These are phyloP conservation scores for Aleiodes testaceus DNA, from an alignment of 2,888 invertebrate species.

Conservation along the genomic window DNA sequence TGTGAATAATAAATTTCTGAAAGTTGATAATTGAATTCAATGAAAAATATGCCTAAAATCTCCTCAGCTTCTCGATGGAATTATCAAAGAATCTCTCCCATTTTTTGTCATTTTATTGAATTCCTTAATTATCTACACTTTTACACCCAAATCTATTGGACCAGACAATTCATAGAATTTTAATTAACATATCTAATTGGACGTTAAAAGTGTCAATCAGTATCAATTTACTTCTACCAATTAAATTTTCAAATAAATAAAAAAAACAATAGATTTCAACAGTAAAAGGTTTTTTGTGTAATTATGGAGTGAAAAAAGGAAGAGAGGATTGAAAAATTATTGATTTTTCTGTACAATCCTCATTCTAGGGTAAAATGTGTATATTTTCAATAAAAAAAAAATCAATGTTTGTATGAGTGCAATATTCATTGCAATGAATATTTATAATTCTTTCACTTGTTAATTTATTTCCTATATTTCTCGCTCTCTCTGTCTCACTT, in stretches of 20 bases:
- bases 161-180: conserved; percentile 3
- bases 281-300: conserved; percentile 3
- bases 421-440: conserved; percentile 30
- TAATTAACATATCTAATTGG: conserved; percentile 7
- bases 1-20: too few species aligned
- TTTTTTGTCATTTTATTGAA: too few species aligned
- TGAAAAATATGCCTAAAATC: too few species aligned
- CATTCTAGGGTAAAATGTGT: conserved; percentile 50
- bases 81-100: too few species aligned
- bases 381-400: conserved; percentile 62
- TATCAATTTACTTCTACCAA: conserved; percentile 1
- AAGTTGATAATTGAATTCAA: too few species aligned
- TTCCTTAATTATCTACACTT: too few species aligned
- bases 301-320: background rate
- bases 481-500: too few species aligned
- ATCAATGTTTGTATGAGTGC: conserved; percentile 54
- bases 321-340: background rate
- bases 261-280: conserved; percentile 13
- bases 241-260: background rate
- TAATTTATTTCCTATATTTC: background rate
- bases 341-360: conserved; percentile 6
- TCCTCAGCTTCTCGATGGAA: too few species aligned
- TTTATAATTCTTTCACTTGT: background rate
- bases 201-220: conserved; percentile 6
- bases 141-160: conserved; percentile 17